Evolutionary conservation across 2,797 vertebrate genomes (phyloP).

Genomic region (Xenopus petersii): DNA sequence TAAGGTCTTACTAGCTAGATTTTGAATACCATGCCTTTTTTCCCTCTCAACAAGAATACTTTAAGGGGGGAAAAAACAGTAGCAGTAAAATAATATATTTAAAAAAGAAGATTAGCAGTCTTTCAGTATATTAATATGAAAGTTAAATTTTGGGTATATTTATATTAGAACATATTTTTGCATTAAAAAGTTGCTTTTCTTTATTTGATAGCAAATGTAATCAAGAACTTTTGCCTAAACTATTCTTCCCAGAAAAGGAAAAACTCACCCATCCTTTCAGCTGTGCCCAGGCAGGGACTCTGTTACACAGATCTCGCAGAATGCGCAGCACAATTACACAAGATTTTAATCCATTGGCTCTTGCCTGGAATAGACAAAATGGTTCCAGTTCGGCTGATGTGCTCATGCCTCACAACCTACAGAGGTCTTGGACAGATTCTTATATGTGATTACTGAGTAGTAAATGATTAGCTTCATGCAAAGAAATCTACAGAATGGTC

Average conservation of each 20-base stretch:
- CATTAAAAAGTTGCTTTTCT: too few species aligned
- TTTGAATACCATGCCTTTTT: too few species aligned
- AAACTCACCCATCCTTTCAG: slow-evolving; percentile 97
- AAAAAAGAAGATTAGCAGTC: too few species aligned
- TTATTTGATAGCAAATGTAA: too few species aligned
- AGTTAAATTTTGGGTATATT: too few species aligned
- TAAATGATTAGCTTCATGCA: slow-evolving; percentile 63
- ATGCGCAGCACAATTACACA: slow-evolving; percentile 97
- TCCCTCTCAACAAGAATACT: too few species aligned
- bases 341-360: slow-evolving; percentile 97
- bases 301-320: slow-evolving; percentile 97
- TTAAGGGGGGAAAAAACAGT: too few species aligned
- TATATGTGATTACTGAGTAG: slow-evolving; percentile 54
- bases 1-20: too few species aligned
- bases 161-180: too few species aligned
- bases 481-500: slow-evolving; percentile 63
- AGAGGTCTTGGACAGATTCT: slow-evolving; percentile 58
- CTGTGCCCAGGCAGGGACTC: slow-evolving; percentile 88
- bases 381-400: slow-evolving; percentile 66
- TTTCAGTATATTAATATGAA: too few species aligned
- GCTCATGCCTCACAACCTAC: slow-evolving; percentile 54
- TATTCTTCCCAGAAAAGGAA: not conserved
- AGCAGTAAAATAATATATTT: too few species aligned
- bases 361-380: slow-evolving; percentile 85
- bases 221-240: too few species aligned